Conservation (phyloP, 2,113 vertebrate genomes). For the Amazona vittata region DNA sequence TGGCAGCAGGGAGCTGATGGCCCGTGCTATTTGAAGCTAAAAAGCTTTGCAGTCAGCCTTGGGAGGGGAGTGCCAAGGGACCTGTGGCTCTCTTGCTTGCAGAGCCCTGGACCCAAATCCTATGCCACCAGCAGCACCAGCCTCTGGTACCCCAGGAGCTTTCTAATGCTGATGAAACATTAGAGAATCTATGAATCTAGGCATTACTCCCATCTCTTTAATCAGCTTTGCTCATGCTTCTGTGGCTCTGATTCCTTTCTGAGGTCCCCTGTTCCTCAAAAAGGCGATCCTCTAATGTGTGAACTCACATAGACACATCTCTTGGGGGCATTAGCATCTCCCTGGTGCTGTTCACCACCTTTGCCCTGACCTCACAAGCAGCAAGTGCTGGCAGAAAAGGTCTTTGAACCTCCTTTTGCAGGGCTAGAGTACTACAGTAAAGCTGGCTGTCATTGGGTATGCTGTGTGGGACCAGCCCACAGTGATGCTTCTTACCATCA, state of each 20-base stretch:
- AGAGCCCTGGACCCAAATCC: neutral
- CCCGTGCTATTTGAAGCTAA: rapidly evolving
- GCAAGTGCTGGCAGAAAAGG: neutral
- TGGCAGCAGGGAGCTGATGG: neutral
- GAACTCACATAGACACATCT: rapidly evolving
- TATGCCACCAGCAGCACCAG: neutral
- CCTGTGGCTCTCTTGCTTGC: neutral
- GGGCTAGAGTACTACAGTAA: neutral
- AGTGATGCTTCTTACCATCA: neutral
- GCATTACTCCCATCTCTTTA: neutral
- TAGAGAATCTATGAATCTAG: neutral
- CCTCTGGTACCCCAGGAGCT: neutral
- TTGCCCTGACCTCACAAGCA: neutral
- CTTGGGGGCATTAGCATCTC: neutral
- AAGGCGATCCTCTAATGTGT: neutral
- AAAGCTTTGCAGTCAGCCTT: neutral
- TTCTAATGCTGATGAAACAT: neutral
- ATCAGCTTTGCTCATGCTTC: neutral
- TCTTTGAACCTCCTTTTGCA: neutral
- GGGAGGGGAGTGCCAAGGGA: neutral
- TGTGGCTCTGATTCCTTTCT: neutral
- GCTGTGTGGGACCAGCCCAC: rapidly evolving
- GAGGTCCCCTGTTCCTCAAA: neutral
- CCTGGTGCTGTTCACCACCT: rapidly evolving
- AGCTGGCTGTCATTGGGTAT: neutral